Evolutionary conservation across 2,888 invertebrate species (phyloP).

Genomic region (Invenusta paracnida): DNA sequence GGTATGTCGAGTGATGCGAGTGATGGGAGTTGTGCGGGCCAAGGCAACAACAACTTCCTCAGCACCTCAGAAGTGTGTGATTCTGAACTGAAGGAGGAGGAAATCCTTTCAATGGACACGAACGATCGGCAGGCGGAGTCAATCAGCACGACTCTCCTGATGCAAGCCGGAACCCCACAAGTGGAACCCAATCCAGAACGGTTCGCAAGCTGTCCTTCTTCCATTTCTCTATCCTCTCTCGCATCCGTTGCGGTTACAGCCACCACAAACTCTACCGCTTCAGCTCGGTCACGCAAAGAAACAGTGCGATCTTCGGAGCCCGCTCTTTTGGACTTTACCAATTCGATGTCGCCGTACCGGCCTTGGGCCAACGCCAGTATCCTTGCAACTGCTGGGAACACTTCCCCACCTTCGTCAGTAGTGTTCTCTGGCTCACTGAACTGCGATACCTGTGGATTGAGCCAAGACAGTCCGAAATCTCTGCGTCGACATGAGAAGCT

Average conservation of each 20-base stretch:
- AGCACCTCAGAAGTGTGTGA: background rate
- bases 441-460: background rate
- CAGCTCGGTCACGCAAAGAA: background rate
- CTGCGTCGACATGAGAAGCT: background rate
- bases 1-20: background rate
- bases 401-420: background rate
- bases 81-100: constrained; percentile 39
- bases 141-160: constrained; percentile 37
- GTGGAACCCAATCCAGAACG: constrained; percentile 42
- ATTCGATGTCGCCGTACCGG: background rate
- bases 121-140: constrained; percentile 41
- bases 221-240: background rate
- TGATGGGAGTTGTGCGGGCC: background rate
- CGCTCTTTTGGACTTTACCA: background rate
- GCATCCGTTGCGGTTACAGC: background rate
- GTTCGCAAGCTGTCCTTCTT: background rate
- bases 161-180: constrained; percentile 34
- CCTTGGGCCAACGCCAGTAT: background rate
- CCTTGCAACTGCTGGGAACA: background rate
- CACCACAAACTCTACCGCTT: background rate
- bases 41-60: too few species aligned
- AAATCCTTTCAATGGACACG: constrained; percentile 40
- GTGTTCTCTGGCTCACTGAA: background rate
- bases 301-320: background rate
- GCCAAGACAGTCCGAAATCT: background rate